Percentiles rank a stretch among this genome's conserved stretches.
Evolutionary conservation across 1,140 invertebrate species (phyloP).

Genomic region (Zaprionus gabonicus): DNA sequence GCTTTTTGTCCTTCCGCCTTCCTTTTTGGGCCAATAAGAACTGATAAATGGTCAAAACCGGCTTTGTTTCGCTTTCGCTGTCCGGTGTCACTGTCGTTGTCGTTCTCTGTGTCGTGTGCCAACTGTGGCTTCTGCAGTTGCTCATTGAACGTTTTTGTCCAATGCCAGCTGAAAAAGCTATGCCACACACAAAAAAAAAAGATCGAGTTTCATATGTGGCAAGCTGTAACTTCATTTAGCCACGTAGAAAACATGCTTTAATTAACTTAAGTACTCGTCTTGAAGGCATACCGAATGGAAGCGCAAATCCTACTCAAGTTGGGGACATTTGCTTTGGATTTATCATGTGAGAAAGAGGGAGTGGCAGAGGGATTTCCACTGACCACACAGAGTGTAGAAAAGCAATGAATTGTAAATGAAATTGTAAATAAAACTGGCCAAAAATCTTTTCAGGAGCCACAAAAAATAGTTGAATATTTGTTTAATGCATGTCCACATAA

Average conservation of each 20-base stretch:
- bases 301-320: not conserved
- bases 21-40: constrained; percentile 2
- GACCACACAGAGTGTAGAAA: not conserved
- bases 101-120: constrained; percentile 3
- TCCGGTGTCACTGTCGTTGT: not conserved
- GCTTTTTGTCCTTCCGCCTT: not conserved
- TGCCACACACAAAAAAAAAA: not conserved
- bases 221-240: constrained; percentile 66
- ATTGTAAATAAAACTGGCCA: too few species aligned
- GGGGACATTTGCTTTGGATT: not conserved
- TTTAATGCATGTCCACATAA: constrained; percentile 58
- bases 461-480: not conserved
- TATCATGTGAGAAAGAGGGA: not conserved
- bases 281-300: constrained; percentile 21
- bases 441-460: too few species aligned
- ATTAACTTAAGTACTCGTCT: constrained; percentile 68
- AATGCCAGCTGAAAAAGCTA: constrained; percentile 28
- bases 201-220: constrained; percentile 1
- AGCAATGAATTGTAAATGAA: not conserved
- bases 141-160: constrained; percentile 58
- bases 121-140: constrained; percentile 40
- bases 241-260: constrained; percentile 51
- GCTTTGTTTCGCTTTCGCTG: constrained; percentile 65
- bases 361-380: not conserved
- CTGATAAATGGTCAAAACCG: constrained; percentile 77